Evolutionary conservation across 2,113 vertebrate genomes (phyloP).

Genomic region (Scytalopus superciliaris): DNA sequence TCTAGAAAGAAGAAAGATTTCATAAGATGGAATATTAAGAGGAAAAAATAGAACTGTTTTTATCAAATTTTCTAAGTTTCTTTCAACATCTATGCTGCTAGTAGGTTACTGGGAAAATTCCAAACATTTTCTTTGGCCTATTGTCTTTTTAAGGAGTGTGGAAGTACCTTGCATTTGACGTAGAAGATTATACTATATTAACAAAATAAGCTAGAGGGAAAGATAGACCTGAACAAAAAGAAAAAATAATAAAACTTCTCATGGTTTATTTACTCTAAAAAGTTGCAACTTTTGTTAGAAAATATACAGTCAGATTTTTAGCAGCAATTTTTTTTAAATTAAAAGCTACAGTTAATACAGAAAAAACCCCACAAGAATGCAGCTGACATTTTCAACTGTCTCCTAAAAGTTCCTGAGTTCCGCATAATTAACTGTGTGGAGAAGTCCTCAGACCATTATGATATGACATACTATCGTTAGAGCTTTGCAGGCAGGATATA

Average conservation of each 20-base stretch:
- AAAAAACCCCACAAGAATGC: background rate
- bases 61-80: background rate
- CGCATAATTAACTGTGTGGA: background rate
- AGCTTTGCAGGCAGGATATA: background rate
- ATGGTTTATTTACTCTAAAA: background rate
- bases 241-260: background rate
- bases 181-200: background rate
- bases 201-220: background rate
- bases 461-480: background rate
- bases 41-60: background rate
- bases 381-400: background rate
- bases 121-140: background rate
- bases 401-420: background rate
- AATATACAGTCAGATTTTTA: background rate
- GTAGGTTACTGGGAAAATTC: background rate
- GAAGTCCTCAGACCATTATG: background rate
- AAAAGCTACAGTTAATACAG: background rate
- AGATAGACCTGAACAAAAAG: background rate
- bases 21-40: background rate
- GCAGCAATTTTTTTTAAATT: background rate
- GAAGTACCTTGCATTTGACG: background rate
- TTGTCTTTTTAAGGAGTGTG: background rate
- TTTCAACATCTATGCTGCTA: background rate
- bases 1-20: background rate
- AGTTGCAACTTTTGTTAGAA: background rate